A percentile compares a stretch with the other conserved stretches of the same genome.
These are phyloP conservation scores for Dolichallabes microphthalmus DNA, from an alignment of 2,113 vertebrate species.

Conservation along the genomic window DNA sequence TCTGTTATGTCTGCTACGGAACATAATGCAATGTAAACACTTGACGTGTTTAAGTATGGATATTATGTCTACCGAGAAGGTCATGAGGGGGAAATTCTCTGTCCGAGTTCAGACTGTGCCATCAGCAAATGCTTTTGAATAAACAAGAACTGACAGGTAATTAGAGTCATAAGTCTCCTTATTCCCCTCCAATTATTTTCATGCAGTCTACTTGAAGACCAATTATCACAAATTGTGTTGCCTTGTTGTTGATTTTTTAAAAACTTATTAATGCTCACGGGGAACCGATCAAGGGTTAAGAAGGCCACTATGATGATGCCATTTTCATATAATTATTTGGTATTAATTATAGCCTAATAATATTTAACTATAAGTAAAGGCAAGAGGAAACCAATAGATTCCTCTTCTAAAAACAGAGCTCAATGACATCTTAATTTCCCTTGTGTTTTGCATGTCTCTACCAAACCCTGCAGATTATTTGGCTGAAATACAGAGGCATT, in stretches of 20 bases:
- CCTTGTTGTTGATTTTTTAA: conserved; percentile 27
- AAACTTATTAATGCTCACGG: conserved; percentile 42
- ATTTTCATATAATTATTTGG: conserved; percentile 1
- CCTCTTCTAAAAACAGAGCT: conserved; percentile 5
- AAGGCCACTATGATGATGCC: conserved; percentile 1
- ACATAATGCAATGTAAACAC: conserved; percentile 7
- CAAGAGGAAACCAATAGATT: conserved; percentile 5
- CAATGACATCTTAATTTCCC: conserved; percentile 52
- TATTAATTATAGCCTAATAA: background rate
- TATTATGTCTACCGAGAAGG: conserved; percentile 8
- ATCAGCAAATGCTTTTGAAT: conserved; percentile 37
- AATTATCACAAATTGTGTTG: conserved; percentile 52
- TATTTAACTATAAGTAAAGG: background rate
- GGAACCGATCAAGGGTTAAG: conserved; percentile 5
- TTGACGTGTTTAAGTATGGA: background rate
- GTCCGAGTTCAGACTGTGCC: conserved; percentile 1
- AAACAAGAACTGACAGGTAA: conserved; percentile 54
- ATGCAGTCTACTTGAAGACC: conserved; percentile 40
- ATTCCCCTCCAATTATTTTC: conserved; percentile 48
- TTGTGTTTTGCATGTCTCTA: conserved; percentile 27
- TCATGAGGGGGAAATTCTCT: background rate
- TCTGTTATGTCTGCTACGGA: background rate
- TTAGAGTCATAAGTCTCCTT: conserved; percentile 42
- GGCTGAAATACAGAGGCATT: conserved; percentile 15
- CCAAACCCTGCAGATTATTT: conserved; percentile 37